Conservation (phyloP, 2,797 vertebrate species). For the Spinus olivaceus region DNA sequence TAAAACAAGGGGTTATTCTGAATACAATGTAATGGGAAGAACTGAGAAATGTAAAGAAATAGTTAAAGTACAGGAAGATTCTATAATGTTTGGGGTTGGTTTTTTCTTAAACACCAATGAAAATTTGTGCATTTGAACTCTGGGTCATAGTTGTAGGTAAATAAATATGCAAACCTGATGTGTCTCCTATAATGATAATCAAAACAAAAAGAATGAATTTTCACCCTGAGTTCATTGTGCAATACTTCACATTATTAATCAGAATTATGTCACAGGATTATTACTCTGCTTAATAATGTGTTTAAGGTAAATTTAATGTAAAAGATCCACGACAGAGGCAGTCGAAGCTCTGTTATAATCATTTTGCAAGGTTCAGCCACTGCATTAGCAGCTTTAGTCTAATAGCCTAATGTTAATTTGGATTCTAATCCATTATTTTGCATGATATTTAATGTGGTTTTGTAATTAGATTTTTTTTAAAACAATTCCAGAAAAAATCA, state of each 20-base stretch:
- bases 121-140: background rate
- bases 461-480: constrained; percentile 43
- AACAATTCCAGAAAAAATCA: background rate
- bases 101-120: background rate
- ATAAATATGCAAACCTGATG: background rate
- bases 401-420: constrained; percentile 50
- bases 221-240: background rate
- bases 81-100: background rate
- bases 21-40: background rate
- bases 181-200: background rate
- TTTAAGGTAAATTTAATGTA: constrained; percentile 67
- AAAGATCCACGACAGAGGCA: constrained; percentile 40
- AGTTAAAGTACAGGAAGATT: background rate
- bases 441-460: constrained; percentile 22
- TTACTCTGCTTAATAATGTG: constrained; percentile 58
- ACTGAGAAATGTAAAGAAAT: background rate
- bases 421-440: constrained; percentile 9
- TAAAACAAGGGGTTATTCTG: background rate
- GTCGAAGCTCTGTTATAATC: constrained; percentile 57
- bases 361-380: constrained; percentile 27
- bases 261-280: constrained; percentile 49
- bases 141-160: background rate
- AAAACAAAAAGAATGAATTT: background rate
- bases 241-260: constrained; percentile 44
- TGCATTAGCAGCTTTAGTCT: constrained; percentile 42